Conservation (phyloP, 2,888 invertebrate genomes). For the Germaria angustata region DNA sequence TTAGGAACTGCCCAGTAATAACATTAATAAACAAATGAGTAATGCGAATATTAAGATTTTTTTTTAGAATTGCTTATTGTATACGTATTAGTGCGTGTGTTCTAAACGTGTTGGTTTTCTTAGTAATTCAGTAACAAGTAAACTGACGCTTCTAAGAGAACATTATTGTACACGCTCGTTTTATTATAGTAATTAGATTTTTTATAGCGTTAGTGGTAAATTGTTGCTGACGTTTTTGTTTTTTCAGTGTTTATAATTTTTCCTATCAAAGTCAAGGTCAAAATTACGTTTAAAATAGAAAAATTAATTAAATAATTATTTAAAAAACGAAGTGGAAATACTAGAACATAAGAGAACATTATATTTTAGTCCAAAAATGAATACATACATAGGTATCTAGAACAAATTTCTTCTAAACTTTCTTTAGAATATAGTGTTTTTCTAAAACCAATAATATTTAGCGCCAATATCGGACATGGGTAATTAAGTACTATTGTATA, state of each 20-base stretch:
- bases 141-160: background rate
- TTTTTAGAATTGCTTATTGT: background rate
- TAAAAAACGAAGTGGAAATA: background rate
- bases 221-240: background rate
- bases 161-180: background rate
- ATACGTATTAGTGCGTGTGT: conserved; percentile 26
- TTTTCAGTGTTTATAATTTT: conserved; percentile 3
- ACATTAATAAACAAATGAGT: conserved; percentile 40
- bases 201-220: background rate
- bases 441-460: too few relatives aligned
- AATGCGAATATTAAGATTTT: conserved; percentile 8
- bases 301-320: background rate
- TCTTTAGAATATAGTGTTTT: too few relatives aligned
- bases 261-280: conserved; percentile 75
- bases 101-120: conserved; percentile 24
- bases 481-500: too few relatives aligned
- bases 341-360: background rate
- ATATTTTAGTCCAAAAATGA: background rate
- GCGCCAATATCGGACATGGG: too few relatives aligned
- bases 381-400: too few relatives aligned
- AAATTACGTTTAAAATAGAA: conserved; percentile 64
- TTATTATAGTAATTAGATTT: background rate
- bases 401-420: too few relatives aligned
- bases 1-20: background rate
- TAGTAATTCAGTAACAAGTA: background rate